Percentiles rank a stretch among this genome's conserved stretches.
phyloP scores from a whole-genome alignment of 2,888 invertebrate genomes.

The Quadroppia sp. region DNA sequence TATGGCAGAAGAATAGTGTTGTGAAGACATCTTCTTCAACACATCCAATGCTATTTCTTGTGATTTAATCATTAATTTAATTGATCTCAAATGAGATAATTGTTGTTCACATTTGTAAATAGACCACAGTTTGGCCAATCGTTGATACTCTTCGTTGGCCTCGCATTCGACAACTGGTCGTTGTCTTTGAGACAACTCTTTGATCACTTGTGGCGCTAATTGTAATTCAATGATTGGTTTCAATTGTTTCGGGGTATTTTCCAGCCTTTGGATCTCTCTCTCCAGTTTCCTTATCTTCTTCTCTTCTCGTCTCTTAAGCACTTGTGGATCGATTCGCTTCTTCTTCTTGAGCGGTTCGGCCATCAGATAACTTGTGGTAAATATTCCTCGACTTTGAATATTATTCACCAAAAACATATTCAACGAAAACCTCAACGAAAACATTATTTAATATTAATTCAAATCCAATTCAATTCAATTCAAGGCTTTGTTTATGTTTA shows the following conservation, averaged over 20 bases:
- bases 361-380: not conserved
- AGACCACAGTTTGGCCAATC: constrained; percentile 40
- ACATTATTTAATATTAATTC: too few species aligned
- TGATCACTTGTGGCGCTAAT: constrained; percentile 63
- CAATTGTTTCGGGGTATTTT: constrained; percentile 72
- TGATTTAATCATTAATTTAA: constrained; percentile 64
- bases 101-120: constrained; percentile 40
- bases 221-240: constrained; percentile 88
- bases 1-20: constrained; percentile 81
- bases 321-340: constrained; percentile 73
- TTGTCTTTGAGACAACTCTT: constrained; percentile 56
- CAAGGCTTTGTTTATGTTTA: too few species aligned
- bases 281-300: constrained; percentile 75
- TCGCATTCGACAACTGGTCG: constrained; percentile 5
- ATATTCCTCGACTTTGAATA: too few species aligned
- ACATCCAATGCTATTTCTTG: constrained; percentile 75
- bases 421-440: too few species aligned
- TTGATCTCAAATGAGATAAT: constrained; percentile 60
- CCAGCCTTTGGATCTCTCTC: constrained; percentile 74
- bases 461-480: too few species aligned
- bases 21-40: constrained; percentile 72
- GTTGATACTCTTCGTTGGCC: constrained; percentile 4
- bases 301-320: constrained; percentile 75
- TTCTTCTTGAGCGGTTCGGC: constrained; percentile 88
- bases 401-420: too few species aligned